These are phyloP conservation scores for Eurytoma californica DNA, from an alignment of 2,888 invertebrate genomes.

Conservation along the genomic window DNA sequence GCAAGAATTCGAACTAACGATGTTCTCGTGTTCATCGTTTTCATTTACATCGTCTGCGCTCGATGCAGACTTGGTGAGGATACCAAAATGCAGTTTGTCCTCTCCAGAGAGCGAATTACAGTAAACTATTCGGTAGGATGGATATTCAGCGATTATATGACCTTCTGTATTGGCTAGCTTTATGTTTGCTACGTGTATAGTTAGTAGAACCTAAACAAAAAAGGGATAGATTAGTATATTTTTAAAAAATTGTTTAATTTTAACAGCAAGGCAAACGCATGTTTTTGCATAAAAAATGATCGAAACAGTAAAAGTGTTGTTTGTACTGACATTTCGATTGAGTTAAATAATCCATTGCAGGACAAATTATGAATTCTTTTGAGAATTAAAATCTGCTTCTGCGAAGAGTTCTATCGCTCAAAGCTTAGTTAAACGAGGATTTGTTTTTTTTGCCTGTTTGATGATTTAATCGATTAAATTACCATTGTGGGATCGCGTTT, in stretches of 20 bases:
- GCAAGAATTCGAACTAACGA: conserved; percentile 89
- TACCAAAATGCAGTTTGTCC: conserved; percentile 93
- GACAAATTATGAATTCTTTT: too few species aligned
- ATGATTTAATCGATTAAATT: neutral
- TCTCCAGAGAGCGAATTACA: conserved; percentile 94
- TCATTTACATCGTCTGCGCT: conserved; percentile 59
- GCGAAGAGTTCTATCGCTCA: neutral
- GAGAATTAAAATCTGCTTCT: too few species aligned
- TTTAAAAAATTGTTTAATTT: neutral
- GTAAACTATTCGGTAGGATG: conserved; percentile 89
- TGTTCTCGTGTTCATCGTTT: conserved; percentile 57
- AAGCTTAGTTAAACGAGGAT: too few species aligned
- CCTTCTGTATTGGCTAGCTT: conserved; percentile 87
- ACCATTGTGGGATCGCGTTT: conserved; percentile 91
- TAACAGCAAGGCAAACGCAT: neutral
- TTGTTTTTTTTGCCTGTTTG: neutral
- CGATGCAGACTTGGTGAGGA: conserved; percentile 82
- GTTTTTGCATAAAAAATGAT: too few species aligned
- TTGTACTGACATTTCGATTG: too few species aligned
- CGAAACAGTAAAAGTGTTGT: too few species aligned
- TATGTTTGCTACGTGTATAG: conserved; percentile 87
- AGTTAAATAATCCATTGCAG: too few species aligned
- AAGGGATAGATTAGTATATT: neutral
- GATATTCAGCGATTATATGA: conserved; percentile 89
- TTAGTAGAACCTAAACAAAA: conserved; percentile 78